phyloP scores from a whole-genome alignment of 1,140 invertebrate genomes.

The Glomeris maerens region DNA sequence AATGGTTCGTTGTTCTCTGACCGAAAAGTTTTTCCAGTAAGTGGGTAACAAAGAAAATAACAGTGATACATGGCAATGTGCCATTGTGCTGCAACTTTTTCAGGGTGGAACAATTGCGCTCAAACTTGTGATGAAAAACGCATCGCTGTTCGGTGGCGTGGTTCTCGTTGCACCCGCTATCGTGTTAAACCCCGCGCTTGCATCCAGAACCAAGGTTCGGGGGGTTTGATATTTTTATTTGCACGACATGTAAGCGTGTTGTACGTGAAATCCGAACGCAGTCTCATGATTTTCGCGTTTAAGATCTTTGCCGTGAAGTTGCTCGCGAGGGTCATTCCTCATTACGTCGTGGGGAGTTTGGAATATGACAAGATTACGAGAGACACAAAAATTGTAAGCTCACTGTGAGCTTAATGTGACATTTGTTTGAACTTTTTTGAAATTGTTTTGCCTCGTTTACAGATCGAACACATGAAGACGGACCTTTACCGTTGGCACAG shows the following conservation, averaged over 20 bases:
- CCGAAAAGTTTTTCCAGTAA: neutral
- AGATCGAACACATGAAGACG: slow-evolving; percentile 22
- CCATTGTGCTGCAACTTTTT: slow-evolving; percentile 10
- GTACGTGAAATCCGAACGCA: too few species aligned
- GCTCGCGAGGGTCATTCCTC: slow-evolving; percentile 19
- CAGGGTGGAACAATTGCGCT: slow-evolving; percentile 29
- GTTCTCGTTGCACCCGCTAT: slow-evolving; percentile 25
- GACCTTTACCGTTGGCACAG: slow-evolving; percentile 25
- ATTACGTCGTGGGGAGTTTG: slow-evolving; percentile 18
- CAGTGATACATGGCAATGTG: neutral
- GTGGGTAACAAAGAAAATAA: neutral
- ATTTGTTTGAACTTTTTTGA: too few species aligned
- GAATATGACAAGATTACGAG: slow-evolving; percentile 17
- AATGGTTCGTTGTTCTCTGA: slow-evolving; percentile 24
- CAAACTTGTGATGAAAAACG: slow-evolving; percentile 20
- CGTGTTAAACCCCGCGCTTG: slow-evolving; percentile 19
- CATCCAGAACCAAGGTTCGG: too few species aligned
- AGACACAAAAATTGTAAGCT: slow-evolving; percentile 19
- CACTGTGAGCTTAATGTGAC: too few species aligned
- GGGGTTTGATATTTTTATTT: too few species aligned
- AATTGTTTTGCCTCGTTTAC: too few species aligned
- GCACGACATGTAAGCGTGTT: too few species aligned
- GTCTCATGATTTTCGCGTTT: too few species aligned
- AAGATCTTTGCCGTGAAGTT: slow-evolving; percentile 21
- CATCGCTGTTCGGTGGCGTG: slow-evolving; percentile 25